Percentiles rank a stretch among this genome's conserved stretches.
Evolutionary conservation across 2,888 invertebrate genomes (phyloP).

Genomic region (Trichopria drosophilae): DNA sequence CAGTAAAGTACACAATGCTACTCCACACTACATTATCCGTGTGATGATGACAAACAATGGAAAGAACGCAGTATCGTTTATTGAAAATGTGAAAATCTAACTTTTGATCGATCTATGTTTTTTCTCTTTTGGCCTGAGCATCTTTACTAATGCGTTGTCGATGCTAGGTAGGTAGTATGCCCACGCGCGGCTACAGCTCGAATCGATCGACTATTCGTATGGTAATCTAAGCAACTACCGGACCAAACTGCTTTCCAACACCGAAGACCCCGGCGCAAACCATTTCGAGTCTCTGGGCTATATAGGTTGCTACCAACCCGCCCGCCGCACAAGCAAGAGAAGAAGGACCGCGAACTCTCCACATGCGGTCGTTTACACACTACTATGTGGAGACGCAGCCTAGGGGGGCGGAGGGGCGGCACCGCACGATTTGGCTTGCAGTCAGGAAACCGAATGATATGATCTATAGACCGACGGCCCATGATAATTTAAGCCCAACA

Average conservation of each 20-base stretch:
- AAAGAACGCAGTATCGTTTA: too few relatives aligned
- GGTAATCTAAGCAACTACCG: slow-evolving; percentile 59
- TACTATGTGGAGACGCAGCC: too few relatives aligned
- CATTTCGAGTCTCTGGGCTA: slow-evolving; percentile 12
- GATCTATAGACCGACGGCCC: slow-evolving; percentile 50
- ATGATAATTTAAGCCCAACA: slow-evolving; percentile 49
- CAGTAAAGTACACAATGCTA: too few relatives aligned
- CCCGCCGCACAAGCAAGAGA: neutral
- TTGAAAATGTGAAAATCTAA: too few relatives aligned
- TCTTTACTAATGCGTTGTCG: too few relatives aligned
- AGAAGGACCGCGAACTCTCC: neutral
- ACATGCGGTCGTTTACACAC: neutral
- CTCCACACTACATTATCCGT: too few relatives aligned
- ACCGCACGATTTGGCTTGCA: neutral
- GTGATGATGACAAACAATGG: too few relatives aligned
- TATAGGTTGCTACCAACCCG: slow-evolving; percentile 22
- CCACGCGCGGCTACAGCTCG: too few relatives aligned
- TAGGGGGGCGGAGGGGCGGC: neutral
- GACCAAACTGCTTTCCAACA: slow-evolving; percentile 54
- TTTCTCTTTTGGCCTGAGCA: too few relatives aligned
- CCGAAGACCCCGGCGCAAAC: slow-evolving; percentile 41
- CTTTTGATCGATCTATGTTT: too few relatives aligned
- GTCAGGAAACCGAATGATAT: slow-evolving; percentile 56
- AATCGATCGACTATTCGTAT: slow-evolving; percentile 59
- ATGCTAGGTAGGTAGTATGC: too few relatives aligned